Evolutionary conservation across 2,888 invertebrate species (phyloP).

Genomic region (Ectemnius continuus): DNA sequence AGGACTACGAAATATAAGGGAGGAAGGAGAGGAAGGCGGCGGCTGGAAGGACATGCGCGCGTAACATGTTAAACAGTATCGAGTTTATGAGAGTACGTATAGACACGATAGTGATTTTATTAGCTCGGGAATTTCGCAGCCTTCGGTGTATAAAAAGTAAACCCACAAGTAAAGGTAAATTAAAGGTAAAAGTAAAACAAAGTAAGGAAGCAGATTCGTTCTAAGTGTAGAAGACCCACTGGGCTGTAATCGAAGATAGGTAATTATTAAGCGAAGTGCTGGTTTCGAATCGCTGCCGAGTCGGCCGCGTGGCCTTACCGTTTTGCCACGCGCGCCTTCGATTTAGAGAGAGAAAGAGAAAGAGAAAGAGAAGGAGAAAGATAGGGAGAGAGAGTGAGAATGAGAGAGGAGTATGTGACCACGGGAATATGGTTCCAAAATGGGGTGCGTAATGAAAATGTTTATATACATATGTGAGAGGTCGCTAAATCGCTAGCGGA

Average conservation of each 20-base stretch:
- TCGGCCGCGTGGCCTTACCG: constrained; percentile 17
- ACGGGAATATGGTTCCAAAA: too few relatives aligned
- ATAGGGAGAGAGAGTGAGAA: too few relatives aligned
- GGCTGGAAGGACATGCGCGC: constrained; percentile 14
- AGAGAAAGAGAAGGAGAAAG: too few relatives aligned
- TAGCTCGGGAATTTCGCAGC: constrained; percentile 68
- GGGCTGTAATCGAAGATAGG: constrained; percentile 51
- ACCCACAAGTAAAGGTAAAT: too few relatives aligned
- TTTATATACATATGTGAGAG: constrained; percentile 19
- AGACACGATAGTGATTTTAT: constrained; percentile 73
- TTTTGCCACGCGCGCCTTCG: constrained; percentile 17
- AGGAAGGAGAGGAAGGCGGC: constrained; percentile 3
- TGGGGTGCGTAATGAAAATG: constrained; percentile 11
- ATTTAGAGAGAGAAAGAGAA: constrained; percentile 14
- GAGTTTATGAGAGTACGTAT: constrained; percentile 68
- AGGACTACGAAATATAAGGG: not conserved
- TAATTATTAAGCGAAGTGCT: constrained; percentile 39
- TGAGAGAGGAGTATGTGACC: too few relatives aligned
- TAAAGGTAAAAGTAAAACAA: too few relatives aligned
- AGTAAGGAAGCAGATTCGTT: constrained; percentile 43
- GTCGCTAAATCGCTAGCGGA: constrained; percentile 50
- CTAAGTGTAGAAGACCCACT: constrained; percentile 50
- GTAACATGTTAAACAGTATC: constrained; percentile 71
- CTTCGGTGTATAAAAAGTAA: constrained; percentile 63
- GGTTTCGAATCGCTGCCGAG: constrained; percentile 16